phyloP scores from a whole-genome alignment of 2,113 vertebrate genomes.

The Anoura caudifer region DNA sequence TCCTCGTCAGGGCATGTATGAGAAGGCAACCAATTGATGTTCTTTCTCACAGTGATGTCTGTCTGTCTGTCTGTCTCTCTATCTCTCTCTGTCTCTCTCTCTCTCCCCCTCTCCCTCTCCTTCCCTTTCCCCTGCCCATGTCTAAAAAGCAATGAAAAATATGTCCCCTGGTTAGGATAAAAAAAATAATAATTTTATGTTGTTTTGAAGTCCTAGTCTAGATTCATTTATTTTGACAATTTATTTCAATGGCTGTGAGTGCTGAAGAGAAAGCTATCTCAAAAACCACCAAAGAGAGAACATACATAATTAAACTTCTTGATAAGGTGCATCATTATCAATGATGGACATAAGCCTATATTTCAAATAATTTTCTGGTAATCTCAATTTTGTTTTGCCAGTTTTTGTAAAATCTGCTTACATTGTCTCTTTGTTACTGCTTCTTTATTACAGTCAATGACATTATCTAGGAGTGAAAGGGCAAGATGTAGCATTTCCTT shows the following conservation, averaged over 20 bases:
- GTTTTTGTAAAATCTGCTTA: not conserved
- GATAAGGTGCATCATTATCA: not conserved
- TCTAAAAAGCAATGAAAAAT: too few species aligned
- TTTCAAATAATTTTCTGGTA: not conserved
- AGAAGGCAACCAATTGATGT: too few species aligned
- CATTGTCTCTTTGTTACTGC: too few species aligned
- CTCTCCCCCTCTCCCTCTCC: too few species aligned
- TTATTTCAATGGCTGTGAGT: not conserved
- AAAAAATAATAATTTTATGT: not conserved
- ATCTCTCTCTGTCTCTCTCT: too few species aligned
- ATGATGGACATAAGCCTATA: not conserved
- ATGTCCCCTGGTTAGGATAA: too few species aligned
- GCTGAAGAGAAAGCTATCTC: not conserved
- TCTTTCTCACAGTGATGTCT: too few species aligned
- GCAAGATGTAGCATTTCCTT: not conserved
- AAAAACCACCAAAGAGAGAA: not conserved
- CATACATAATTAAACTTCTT: not conserved
- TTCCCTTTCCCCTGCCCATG: too few species aligned
- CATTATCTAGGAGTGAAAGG: not conserved
- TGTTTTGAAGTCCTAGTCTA: not conserved
- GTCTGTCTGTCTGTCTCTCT: too few species aligned
- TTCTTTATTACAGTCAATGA: not conserved
- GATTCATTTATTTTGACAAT: conserved; percentile 6
- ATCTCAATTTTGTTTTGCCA: not conserved
- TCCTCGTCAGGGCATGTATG: too few species aligned